Evolutionary conservation across 1,140 invertebrate genomes (phyloP), one percentile per base, ranked within the genome.

Genomic region (Papilio polyxenes): DNA sequence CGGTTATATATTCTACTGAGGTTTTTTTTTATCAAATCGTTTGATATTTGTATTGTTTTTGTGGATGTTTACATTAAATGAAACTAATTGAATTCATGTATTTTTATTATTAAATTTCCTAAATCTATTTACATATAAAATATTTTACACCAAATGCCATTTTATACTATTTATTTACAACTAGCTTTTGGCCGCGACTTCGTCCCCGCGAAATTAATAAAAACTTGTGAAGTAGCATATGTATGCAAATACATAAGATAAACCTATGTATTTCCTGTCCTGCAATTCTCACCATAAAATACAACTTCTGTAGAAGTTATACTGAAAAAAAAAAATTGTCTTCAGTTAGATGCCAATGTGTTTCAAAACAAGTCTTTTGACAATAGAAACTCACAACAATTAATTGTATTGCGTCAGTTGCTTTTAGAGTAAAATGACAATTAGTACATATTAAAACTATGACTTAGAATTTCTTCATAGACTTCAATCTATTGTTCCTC

Each of bases 401-500:
- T 44, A 44, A 44, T 44, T 44, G 40, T 1, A 44, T 44, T 44
- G 40, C 4, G 7, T 44, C 40, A 44, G 51, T 17, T 53, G 51
- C 15, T 62, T 62, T 17, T 1, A 5, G 11, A 17, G 6, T 31
- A 65, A 65, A 65, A 65, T 51, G 49, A 49, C 44, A 77, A 51
- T 56, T 56, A 49, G 20, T 37, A 37, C 40, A 75, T 75, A 48
- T 40, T 59, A 79, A 53, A 31, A 77, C 7, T 56, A 17, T 11
- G 49, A 49, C 13, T 79, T 86, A 89, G 78, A 89, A 88, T 86
- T 95, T 96, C 85, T 95, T 95, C 78, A 96, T 87, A 83, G 95
- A 95, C 13, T 89, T 88, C 53, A 97, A 89, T 86, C 95, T 91
- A 89, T 97, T 97, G 80, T 97, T 96, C 86, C 95, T 92, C 80